phyloP scores from a whole-genome alignment of 2,888 invertebrate genomes.

The Stenotaenia linearis region DNA sequence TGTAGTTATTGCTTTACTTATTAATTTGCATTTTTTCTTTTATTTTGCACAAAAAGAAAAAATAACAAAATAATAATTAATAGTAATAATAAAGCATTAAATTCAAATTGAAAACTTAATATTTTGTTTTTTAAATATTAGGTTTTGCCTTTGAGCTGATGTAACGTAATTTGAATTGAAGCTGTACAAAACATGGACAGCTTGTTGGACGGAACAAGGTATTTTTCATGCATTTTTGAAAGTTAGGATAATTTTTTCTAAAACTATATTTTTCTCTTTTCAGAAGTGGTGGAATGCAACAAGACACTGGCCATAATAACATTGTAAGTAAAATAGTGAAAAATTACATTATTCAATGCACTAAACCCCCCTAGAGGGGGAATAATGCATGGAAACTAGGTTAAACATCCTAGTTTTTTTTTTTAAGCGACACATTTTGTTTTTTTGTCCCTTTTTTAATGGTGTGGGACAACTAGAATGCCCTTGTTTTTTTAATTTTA shows the following conservation, averaged over 20 bases:
- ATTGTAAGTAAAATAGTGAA: conserved; percentile 53
- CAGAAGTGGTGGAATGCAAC: conserved; percentile 37
- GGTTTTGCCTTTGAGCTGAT: background rate
- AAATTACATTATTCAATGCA: background rate
- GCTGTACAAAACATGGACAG: conserved; percentile 31
- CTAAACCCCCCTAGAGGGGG: background rate
- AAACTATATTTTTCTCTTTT: background rate
- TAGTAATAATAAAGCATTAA: no score
- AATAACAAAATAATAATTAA: no score
- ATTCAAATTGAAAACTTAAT: no score
- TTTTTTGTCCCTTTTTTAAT: background rate
- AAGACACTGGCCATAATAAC: conserved; percentile 51
- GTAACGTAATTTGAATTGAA: background rate
- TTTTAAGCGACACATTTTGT: background rate
- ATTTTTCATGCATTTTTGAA: background rate
- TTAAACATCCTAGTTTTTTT: background rate
- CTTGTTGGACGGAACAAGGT: conserved; percentile 35
- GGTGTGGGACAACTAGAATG: background rate
- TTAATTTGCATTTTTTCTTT: no score
- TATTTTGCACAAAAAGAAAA: no score
- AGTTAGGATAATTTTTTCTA: background rate
- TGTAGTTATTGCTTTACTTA: no score
- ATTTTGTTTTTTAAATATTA: background rate
- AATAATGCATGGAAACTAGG: background rate
- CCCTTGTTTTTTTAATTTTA: background rate